Percentiles rank a stretch among this genome's conserved stretches.
Evolutionary conservation across 2,888 invertebrate species (phyloP).

Genomic region (Venusia cambrica): DNA sequence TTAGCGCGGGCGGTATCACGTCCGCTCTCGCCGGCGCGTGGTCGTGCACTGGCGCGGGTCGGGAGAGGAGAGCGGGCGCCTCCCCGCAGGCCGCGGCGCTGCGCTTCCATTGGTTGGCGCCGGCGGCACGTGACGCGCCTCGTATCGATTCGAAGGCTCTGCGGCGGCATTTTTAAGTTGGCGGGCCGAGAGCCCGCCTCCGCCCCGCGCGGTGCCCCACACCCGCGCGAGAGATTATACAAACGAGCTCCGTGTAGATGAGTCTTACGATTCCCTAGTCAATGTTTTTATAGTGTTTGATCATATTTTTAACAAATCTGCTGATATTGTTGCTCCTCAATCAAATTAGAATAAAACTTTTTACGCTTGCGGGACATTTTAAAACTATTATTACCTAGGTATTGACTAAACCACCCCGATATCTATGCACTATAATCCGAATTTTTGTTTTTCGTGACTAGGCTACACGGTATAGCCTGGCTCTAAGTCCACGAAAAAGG

Average conservation of each 20-base stretch:
- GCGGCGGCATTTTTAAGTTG: conserved; percentile 92
- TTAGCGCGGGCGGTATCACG: conserved; percentile 41
- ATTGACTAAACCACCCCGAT: too few species aligned
- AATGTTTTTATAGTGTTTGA: not conserved
- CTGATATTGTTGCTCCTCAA: too few species aligned
- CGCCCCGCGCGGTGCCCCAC: conserved; percentile 65
- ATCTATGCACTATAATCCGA: too few species aligned
- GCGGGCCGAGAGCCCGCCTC: conserved; percentile 73
- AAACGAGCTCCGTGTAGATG: conserved; percentile 30
- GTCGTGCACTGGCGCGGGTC: conserved; percentile 70
- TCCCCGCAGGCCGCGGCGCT: conserved; percentile 50
- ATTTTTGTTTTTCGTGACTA: too few species aligned
- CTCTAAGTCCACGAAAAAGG: too few species aligned
- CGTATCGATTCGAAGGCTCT: conserved; percentile 89
- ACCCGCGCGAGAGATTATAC: conserved; percentile 49
- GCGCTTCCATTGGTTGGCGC: conserved; percentile 70
- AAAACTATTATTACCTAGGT: too few species aligned
- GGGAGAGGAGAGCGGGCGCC: conserved; percentile 39
- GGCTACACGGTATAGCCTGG: too few species aligned
- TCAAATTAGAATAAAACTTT: too few species aligned
- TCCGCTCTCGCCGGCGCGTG: conserved; percentile 47
- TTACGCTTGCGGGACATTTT: too few species aligned
- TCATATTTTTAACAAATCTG: too few species aligned
- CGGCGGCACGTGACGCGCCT: conserved; percentile 84
- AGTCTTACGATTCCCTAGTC: conserved; percentile 9